Conservation (phyloP, 2,888 invertebrate species). For the Autographa pulchrina region DNA sequence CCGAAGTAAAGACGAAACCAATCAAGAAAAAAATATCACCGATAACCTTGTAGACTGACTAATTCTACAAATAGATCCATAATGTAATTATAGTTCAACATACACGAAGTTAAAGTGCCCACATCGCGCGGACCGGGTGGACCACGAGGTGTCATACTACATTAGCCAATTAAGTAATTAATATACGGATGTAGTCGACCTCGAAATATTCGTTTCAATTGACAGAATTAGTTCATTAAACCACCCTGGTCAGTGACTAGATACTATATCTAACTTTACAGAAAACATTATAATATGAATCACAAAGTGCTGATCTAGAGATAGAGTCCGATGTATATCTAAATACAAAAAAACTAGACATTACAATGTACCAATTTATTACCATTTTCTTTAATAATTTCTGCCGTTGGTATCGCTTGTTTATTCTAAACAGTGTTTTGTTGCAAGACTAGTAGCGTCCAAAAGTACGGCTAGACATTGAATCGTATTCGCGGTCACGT, state of each 20-base stretch:
- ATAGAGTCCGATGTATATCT: conserved; percentile 5
- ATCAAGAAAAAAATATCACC: background rate
- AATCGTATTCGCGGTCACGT: conserved; percentile 59
- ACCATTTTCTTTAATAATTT: too few species aligned
- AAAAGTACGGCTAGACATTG: conserved; percentile 29
- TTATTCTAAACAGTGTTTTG: background rate
- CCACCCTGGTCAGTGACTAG: conserved; percentile 19
- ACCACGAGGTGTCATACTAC: conserved; percentile 47
- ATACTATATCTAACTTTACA: conserved; percentile 24
- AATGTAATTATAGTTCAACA: background rate
- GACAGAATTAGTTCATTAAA: conserved; percentile 66
- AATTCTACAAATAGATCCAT: too few species aligned
- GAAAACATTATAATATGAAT: conserved; percentile 43
- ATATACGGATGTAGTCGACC: conserved; percentile 64
- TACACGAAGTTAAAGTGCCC: background rate
- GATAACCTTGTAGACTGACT: too few species aligned
- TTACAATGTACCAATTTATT: too few species aligned
- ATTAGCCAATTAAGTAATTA: conserved; percentile 58
- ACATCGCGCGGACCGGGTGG: conserved; percentile 3
- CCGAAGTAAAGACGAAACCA: background rate
- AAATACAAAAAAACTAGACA: too few species aligned
- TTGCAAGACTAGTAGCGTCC: background rate
- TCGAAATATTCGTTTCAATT: conserved; percentile 67
- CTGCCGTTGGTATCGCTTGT: too few species aligned
- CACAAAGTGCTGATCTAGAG: conserved; percentile 17